Conservation (phyloP, 2,888 invertebrate species). For the Tenthredo notha region DNA sequence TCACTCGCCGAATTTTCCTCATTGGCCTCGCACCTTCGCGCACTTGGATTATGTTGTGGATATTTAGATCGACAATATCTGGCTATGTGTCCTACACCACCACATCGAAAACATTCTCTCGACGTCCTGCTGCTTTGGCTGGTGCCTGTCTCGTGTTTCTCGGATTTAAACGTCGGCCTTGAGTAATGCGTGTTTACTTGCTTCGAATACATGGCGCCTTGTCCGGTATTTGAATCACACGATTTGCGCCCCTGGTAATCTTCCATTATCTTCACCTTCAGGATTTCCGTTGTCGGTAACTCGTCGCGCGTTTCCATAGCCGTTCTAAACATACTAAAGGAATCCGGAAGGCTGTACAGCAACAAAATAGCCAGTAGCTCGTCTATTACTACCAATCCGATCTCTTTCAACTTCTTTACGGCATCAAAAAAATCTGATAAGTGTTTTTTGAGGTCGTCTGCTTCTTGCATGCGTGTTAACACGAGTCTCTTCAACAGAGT, state of each 20-base stretch:
- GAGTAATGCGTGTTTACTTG: conserved; percentile 23
- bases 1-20: not conserved
- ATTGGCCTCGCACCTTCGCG: conserved; percentile 31
- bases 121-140: conserved; percentile 23
- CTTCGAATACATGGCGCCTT: conserved; percentile 50
- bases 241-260: conserved; percentile 44
- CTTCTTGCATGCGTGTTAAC: conserved; percentile 55
- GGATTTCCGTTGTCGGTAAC: conserved; percentile 44
- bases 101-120: conserved; percentile 47
- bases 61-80: conserved; percentile 44
- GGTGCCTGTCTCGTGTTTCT: conserved; percentile 17
- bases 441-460: conserved; percentile 57
- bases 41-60: conserved; percentile 45
- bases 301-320: conserved; percentile 55
- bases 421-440: conserved; percentile 54
- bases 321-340: conserved; percentile 46
- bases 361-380: conserved; percentile 53
- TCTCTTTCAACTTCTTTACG: conserved; percentile 56
- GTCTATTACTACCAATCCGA: conserved; percentile 53
- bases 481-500: conserved; percentile 55
- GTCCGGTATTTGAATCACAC: conserved; percentile 22
- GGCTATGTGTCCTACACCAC: conserved; percentile 48
- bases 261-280: conserved; percentile 48
- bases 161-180: conserved; percentile 1
- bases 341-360: conserved; percentile 48